Evolutionary conservation across 2,888 invertebrate species (phyloP).

Genomic region (Rotaria macrura): DNA sequence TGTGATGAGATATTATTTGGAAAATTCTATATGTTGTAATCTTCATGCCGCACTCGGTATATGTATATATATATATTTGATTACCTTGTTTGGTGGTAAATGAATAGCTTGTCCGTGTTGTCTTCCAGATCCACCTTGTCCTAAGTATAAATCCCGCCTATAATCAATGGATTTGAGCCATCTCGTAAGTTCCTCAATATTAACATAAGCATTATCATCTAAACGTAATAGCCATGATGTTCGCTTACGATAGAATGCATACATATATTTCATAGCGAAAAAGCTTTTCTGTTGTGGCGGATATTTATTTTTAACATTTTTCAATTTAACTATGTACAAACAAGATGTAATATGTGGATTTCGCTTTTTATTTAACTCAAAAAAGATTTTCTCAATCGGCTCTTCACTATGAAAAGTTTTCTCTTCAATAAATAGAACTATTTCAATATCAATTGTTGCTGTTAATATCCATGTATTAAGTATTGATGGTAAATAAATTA

Average conservation of each 20-base stretch:
- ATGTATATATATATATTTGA: too few relatives aligned
- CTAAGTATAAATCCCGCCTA: background rate
- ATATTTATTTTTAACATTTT: background rate
- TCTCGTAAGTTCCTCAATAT: background rate
- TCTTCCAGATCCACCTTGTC: background rate
- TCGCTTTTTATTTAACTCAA: background rate
- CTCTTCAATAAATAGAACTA: background rate
- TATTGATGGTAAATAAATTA: background rate
- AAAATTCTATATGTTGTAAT: too few relatives aligned
- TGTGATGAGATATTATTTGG: too few relatives aligned
- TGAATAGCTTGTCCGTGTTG: background rate
- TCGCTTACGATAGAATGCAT: background rate
- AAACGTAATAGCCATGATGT: constrained; percentile 10
- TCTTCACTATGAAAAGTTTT: background rate
- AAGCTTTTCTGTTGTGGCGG: background rate
- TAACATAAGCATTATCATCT: constrained; percentile 23
- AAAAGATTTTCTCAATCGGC: background rate
- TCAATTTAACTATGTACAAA: background rate
- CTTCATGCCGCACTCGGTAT: too few relatives aligned
- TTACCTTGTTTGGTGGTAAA: background rate
- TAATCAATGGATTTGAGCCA: background rate
- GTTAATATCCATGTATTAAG: background rate
- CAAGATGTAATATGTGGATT: background rate
- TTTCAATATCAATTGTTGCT: background rate
- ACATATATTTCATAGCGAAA: background rate